Percentiles rank a stretch among this genome's conserved stretches.
phyloP scores from a whole-genome alignment of 2,113 vertebrate species.

The Heterotis niloticus region DNA sequence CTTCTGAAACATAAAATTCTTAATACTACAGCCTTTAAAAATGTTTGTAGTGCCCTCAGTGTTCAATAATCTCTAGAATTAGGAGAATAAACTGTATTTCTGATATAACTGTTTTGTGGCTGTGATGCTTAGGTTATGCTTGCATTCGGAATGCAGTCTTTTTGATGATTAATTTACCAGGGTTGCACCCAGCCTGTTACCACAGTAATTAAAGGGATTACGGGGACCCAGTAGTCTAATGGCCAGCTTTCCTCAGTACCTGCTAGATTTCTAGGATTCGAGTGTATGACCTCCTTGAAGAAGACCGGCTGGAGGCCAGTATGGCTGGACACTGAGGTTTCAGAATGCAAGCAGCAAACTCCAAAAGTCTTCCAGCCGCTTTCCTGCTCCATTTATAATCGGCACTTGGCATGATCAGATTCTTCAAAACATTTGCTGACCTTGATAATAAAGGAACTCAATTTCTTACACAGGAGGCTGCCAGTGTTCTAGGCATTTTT shows the following conservation, averaged over 20 bases:
- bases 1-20: no score
- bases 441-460: not conserved
- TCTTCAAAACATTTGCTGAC: not conserved
- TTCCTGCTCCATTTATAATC: slow-evolving; percentile 2
- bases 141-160: not conserved
- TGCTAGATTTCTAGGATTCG: not conserved
- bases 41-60: no score
- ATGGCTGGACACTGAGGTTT: not conserved
- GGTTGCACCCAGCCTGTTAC: not conserved
- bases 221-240: not conserved
- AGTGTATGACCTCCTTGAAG: slow-evolving; percentile 1
- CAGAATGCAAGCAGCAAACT: not conserved
- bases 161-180: slow-evolving; percentile 15
- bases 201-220: slow-evolving; percentile 14
- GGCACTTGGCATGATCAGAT: not conserved
- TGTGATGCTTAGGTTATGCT: not conserved
- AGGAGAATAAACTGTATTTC: not conserved
- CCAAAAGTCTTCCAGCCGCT: not conserved
- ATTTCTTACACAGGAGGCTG: not conserved
- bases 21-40: no score
- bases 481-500: not conserved
- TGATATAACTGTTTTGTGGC: not conserved
- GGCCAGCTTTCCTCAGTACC: not conserved
- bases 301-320: not conserved
- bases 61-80: no score